phyloP scores from a whole-genome alignment of 2,888 invertebrate species.

The Alcis repandata region DNA sequence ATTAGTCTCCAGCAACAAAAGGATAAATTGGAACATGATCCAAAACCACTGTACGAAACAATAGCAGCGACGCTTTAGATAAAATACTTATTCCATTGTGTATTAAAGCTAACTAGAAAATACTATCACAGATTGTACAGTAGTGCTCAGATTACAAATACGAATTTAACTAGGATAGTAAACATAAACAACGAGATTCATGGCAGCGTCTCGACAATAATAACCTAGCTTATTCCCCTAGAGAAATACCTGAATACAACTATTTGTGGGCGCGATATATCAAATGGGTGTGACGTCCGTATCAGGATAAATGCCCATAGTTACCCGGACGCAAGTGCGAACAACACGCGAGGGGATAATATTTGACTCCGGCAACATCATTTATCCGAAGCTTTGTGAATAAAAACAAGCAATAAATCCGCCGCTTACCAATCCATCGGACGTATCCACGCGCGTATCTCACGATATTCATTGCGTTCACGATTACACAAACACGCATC shows the following conservation, averaged over 20 bases:
- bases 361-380: conserved; percentile 53
- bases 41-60: conserved; percentile 22
- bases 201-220: conserved; percentile 23
- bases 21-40: conserved; percentile 19
- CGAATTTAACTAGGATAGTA: conserved; percentile 8
- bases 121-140: conserved; percentile 15
- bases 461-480: conserved; percentile 52
- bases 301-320: conserved; percentile 54
- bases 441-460: conserved; percentile 32
- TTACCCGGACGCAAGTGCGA: conserved; percentile 48
- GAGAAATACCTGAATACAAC: conserved; percentile 54
- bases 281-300: conserved; percentile 44
- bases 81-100: conserved; percentile 6
- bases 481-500: conserved; percentile 52
- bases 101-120: conserved; percentile 9
- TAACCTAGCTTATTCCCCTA: conserved; percentile 45
- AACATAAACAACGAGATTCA: conserved; percentile 27
- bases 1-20: conserved; percentile 22
- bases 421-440: conserved; percentile 48
- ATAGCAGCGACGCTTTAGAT: conserved; percentile 11
- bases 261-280: conserved; percentile 51
- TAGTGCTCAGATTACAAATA: conserved; percentile 19
- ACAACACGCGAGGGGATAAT: conserved; percentile 59
- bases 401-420: conserved; percentile 61
- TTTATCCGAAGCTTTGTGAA: conserved; percentile 52